These are phyloP conservation scores for Chiloscyllium punctatum DNA, from an alignment of 2,797 vertebrate species.

Conservation along the genomic window DNA sequence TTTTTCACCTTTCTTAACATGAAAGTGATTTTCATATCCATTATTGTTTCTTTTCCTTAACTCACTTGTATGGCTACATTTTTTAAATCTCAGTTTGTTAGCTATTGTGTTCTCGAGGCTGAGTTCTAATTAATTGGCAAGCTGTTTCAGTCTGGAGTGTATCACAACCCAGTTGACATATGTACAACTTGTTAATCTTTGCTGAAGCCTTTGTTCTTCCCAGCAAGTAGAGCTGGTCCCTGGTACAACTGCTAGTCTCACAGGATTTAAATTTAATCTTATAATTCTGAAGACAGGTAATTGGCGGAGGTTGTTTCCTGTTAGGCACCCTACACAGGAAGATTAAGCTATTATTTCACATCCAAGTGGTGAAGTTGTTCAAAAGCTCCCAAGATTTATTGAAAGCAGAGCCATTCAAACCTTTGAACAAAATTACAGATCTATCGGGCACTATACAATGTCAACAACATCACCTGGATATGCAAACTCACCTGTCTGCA, in stretches of 20 bases:
- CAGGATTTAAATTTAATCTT: not conserved
- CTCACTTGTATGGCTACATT: not conserved
- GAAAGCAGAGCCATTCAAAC: not conserved
- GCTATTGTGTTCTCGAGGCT: not conserved
- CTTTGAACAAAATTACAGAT: not conserved
- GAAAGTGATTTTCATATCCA: not conserved
- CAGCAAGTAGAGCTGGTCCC: not conserved
- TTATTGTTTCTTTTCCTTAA: not conserved
- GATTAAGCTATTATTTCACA: not conserved
- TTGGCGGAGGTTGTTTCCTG: not conserved
- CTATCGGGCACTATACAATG: not conserved
- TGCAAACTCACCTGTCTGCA: not conserved
- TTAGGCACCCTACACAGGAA: not conserved
- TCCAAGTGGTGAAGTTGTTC: not conserved
- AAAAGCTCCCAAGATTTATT: not conserved
- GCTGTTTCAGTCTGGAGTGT: not conserved
- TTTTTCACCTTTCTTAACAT: not conserved
- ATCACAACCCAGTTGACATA: not conserved
- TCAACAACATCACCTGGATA: not conserved
- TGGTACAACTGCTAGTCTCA: not conserved
- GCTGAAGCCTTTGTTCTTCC: not conserved
- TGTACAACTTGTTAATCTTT: not conserved
- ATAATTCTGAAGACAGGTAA: not conserved
- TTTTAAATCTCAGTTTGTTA: not conserved
- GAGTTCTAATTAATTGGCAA: not conserved